These are phyloP conservation scores for Gymnoscopelus braueri DNA, from an alignment of 2,797 vertebrate genomes.

Conservation along the genomic window DNA sequence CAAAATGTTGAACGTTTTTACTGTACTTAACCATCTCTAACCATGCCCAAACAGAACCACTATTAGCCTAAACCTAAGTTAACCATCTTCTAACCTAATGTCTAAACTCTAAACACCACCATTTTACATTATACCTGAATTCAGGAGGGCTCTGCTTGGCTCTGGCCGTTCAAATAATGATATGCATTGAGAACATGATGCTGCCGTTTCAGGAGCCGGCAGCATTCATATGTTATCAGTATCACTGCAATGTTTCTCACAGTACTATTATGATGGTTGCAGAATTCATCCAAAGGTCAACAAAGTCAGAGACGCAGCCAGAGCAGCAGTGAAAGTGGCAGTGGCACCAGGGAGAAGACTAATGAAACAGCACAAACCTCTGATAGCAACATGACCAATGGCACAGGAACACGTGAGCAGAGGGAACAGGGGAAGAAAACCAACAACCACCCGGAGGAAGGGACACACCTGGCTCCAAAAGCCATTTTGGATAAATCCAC, in stretches of 20 bases:
- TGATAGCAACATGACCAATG: not conserved
- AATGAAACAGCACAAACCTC: not conserved
- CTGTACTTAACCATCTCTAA: no score
- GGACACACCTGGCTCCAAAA: not conserved
- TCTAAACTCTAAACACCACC: no score
- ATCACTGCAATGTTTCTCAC: not conserved
- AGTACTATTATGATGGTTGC: not conserved
- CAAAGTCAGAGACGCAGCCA: conserved; percentile 21
- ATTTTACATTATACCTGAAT: no score
- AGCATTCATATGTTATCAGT: not conserved
- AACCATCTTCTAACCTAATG: no score
- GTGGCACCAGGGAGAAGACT: conserved; percentile 21
- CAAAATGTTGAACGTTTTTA: no score
- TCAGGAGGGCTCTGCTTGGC: no score
- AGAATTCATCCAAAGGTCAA: not conserved
- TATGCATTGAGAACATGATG: no score
- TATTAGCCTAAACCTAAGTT: no score
- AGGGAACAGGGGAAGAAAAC: conserved; percentile 1
- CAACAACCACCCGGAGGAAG: not conserved
- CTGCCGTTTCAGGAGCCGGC: not conserved
- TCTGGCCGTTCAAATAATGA: no score
- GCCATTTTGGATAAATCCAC: not conserved
- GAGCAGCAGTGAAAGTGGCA: not conserved
- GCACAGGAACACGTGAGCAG: not conserved
- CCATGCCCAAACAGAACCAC: no score